Base-by-base conservation (phyloP, 2,888 invertebrate genomes). In the Orthonychiurus folsomi region DNA sequence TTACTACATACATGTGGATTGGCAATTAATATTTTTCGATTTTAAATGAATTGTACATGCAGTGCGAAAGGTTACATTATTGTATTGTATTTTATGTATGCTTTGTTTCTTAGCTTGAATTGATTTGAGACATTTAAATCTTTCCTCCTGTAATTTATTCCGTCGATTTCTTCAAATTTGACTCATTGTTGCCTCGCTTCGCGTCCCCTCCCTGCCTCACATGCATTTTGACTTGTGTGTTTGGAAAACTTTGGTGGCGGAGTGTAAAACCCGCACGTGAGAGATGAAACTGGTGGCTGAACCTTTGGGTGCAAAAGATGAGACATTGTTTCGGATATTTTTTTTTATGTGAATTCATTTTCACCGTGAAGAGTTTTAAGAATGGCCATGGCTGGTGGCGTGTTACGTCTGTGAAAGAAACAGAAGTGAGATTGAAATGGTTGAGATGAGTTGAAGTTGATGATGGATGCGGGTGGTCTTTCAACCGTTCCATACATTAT, bases 361-460 rank as follows among this genome's bases (percentile, higher is more conserved):
- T 37, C 37, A 37, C 37, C 37, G 37, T 37, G 37, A 37, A 37
- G 37, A 15, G 37, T 37, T 37, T 37, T 37, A 37, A 37, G 15
- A 37, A 37, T 9, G n/a, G n/a, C n/a, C n/a, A n/a, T n/a, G n/a
- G n/a, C n/a, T n/a, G n/a, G n/a, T n/a, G n/a, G n/a, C n/a, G n/a
- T n/a, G n/a, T n/a, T n/a, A n/a, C n/a, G 37, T 37, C 15, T 37
- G 37, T 9, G 15, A 37, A 15, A 37, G 37, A 37, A 37, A 37
- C 37, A 37, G 37, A 37, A 37, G 37, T 37, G 37, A 37, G 37
- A 37, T 37, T 37, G 37, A 37, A 37, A 37, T 37, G 37, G 37
- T 37, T 37, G 37, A 37, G 37, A 37, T 37, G 37, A 37, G 37
- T 37, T 37, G 37, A 37, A 37, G 37, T 37, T 37, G 37, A 37